Percentiles rank a stretch among this genome's conserved stretches.
Conservation (phyloP, 2,797 vertebrate species). For the Brachymystax lenok region DNA sequence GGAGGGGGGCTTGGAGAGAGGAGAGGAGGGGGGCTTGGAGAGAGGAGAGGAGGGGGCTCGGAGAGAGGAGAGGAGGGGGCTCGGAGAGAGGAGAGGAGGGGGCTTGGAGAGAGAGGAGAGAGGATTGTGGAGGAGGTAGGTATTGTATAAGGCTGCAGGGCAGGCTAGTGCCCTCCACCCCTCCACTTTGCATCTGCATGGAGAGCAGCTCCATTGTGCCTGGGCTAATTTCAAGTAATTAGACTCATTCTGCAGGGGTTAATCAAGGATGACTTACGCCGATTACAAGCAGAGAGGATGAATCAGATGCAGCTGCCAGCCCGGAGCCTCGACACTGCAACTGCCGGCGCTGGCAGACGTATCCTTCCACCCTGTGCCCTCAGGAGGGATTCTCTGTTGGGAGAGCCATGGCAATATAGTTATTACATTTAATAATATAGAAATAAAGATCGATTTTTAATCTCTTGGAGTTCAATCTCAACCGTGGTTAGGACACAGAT, state of each 20-base stretch:
- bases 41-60: no score
- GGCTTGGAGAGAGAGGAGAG: no score
- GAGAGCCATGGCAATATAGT: background rate
- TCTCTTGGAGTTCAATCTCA: background rate
- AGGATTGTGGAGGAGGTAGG: slow-evolving; percentile 12
- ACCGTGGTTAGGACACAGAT: background rate
- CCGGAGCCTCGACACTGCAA: background rate
- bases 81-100: no score
- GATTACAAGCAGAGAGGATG: slow-evolving; percentile 60
- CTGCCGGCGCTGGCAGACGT: slow-evolving; percentile 27
- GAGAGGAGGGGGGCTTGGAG: no score
- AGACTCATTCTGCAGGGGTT: slow-evolving; percentile 88
- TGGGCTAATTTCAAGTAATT: slow-evolving; percentile 92
- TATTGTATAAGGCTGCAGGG: slow-evolving; percentile 7
- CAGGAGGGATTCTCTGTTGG: background rate
- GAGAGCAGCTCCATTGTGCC: slow-evolving; percentile 58
- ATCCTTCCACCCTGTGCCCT: background rate
- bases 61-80: no score
- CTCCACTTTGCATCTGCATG: slow-evolving; percentile 59
- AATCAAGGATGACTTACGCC: slow-evolving; percentile 78
- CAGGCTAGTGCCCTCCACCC: slow-evolving; percentile 15
- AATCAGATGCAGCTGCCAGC: slow-evolving; percentile 48
- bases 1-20: background rate
- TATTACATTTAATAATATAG: background rate
- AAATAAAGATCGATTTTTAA: no score